phyloP scores from a whole-genome alignment of 2,888 invertebrate genomes.

The Dryobotodes eremita region DNA sequence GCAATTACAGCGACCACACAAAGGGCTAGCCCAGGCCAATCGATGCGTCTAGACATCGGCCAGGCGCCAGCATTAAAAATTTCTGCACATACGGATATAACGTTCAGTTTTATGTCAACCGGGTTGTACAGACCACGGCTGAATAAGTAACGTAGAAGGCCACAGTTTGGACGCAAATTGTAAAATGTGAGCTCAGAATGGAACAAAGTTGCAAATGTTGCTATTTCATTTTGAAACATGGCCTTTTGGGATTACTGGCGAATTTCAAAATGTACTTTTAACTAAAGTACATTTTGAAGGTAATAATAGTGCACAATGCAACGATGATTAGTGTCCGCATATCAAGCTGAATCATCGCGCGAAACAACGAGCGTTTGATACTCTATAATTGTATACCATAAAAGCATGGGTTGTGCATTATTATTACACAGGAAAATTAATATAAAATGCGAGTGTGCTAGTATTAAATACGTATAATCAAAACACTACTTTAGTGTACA shows the following conservation, averaged over 20 bases:
- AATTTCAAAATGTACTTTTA: slow-evolving; percentile 13
- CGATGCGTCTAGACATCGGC: slow-evolving; percentile 87
- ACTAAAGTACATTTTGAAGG: neutral
- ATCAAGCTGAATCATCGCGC: slow-evolving; percentile 24
- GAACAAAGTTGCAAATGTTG: slow-evolving; percentile 34
- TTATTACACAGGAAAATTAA: slow-evolving; percentile 8
- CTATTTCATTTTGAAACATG: slow-evolving; percentile 48
- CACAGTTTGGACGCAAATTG: slow-evolving; percentile 52
- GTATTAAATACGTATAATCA: neutral
- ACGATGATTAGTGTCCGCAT: slow-evolving; percentile 19
- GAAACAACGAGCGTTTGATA: slow-evolving; percentile 46
- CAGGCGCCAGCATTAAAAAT: slow-evolving; percentile 74
- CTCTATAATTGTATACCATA: slow-evolving; percentile 45
- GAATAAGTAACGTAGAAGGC: slow-evolving; percentile 55
- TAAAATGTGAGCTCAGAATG: slow-evolving; percentile 51
- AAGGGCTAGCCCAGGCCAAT: slow-evolving; percentile 80
- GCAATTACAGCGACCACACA: slow-evolving; percentile 75
- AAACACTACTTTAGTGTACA: neutral
- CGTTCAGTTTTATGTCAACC: slow-evolving; percentile 53
- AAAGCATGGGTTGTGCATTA: slow-evolving; percentile 8
- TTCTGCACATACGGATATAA: slow-evolving; percentile 59
- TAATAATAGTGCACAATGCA: slow-evolving; percentile 22
- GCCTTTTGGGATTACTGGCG: slow-evolving; percentile 12
- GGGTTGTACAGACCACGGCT: slow-evolving; percentile 27
- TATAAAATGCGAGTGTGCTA: neutral